Evolutionary conservation across 2,113 vertebrate species (phyloP), one percentile per base, ranked within the genome.

Genomic region (Paraplagusia blochii): DNA sequence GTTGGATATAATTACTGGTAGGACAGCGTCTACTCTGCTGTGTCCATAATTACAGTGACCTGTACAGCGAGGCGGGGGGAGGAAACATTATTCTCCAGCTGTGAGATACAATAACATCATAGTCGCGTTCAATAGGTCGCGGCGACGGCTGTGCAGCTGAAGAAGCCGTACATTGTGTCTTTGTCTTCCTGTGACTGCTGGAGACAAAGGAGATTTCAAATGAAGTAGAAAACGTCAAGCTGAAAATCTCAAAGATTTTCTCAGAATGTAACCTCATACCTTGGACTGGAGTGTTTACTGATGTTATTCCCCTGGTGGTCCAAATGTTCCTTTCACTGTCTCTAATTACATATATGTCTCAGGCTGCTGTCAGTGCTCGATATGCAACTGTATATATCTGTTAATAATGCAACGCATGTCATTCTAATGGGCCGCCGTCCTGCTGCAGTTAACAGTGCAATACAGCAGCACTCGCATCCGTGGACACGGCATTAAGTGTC

Each of bases 1-100:
- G 55, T 71, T 74, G 63, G 80, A 80, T 85, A 60, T 85, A 83
- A 83, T 88, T 85, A 68, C 82, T 63, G 40, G 54, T 73, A 70
- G 63, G 65, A 53, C 60, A 16, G 55, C 69, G 80, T 79, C 80
- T 66, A 63, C 49, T 48, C 46, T 49, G 36, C 66, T 58, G 50
- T 59, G 70, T 69, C 46, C 39, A 46, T 82, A 77, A 85, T 88
- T 79, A 81, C 66, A 53, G 53, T 48, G 29, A 66, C 53, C 65
- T 68, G 72, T 57, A 48, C 47, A 67, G 69, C 60, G 34, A 69
- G 69, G 72, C 50, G 10, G 80, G 78, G 69, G 66, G 65, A 51
- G 61, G 72, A 67, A 66, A 80, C 69, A 59, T 64, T 68, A 70
- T 70, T 60, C 69, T 61, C 68, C 53, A 48, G 56, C 79, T 77